phyloP scores from a whole-genome alignment of 1,140 invertebrate species.

The Andrena cerasifolii region DNA sequence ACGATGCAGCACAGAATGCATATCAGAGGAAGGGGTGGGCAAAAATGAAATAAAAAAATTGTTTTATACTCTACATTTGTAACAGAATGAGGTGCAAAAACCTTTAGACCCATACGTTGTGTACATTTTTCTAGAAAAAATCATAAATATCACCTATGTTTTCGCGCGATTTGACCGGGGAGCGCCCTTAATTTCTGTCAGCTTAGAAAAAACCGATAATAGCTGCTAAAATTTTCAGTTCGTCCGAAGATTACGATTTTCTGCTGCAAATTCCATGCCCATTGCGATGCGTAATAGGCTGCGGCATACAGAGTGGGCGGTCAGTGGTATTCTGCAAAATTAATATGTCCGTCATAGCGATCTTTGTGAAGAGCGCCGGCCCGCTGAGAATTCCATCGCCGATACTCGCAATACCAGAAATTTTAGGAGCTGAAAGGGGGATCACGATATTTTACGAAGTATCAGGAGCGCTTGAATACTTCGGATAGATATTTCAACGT shows the following conservation, averaged over 20 bases:
- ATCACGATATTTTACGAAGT: constrained; percentile 30
- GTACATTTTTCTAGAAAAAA: no score
- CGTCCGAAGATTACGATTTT: background rate
- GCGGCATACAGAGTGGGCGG: no score
- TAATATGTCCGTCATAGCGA: constrained; percentile 25
- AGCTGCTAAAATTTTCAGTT: background rate
- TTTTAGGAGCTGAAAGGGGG: background rate
- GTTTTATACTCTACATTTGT: no score
- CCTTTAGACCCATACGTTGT: no score
- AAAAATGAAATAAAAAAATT: no score
- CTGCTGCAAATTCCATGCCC: constrained; percentile 38
- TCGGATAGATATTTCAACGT: constrained; percentile 19
- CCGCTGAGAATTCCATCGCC: constrained; percentile 8
- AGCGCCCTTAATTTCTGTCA: no score
- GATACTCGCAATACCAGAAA: constrained; percentile 30
- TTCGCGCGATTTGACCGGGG: no score
- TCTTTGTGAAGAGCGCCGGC: background rate
- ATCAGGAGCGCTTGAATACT: constrained; percentile 18
- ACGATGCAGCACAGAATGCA: no score
- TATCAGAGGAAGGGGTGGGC: no score
- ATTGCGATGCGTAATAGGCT: background rate
- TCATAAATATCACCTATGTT: no score
- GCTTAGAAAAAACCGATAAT: background rate
- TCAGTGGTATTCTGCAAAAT: constrained; percentile 4
- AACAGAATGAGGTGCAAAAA: no score